Evolutionary conservation across 2,797 vertebrate species (phyloP), one percentile per base, ranked within the genome.

Genomic region (Kryptolebias ocellatus): DNA sequence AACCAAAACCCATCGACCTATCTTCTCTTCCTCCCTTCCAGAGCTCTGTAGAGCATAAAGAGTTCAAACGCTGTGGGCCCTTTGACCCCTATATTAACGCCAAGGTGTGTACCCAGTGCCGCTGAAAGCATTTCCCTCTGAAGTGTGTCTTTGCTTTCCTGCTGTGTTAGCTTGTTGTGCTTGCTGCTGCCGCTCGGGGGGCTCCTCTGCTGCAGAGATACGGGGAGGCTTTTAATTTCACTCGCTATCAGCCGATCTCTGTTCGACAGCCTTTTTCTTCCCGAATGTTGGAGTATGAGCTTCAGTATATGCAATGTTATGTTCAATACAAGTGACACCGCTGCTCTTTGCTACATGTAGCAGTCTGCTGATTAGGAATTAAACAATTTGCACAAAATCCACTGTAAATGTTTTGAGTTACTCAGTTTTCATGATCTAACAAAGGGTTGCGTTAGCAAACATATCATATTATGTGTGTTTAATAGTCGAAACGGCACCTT

Each of bases 61-160:
- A 98, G 95, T 95, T 98, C 95, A 99, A 99, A 97, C 98, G 98
- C 95, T 97, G 97, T 93, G 98, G 98, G 95, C 98, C 98, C 90
- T 99, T 99, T 99, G 97, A 99, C 94, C 97, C 97, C 91, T 98
- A 98, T 99, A 97, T 98, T 96, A 99, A 99, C 95, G 96, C 98
- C 95, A 99, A 99, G 97, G 98, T 99, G 97, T 98, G 98, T 99
- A 99, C 95, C 91, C 89, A 66, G 83, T 70, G 87, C 89, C 90
- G 84, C 80, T 4, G 20, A 79, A 79, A 80, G 62, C 59, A 37
- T 53, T 76, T 86, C 70, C 61, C 79, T 69, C 78, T 75, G 20
- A 78, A 76, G 64, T 60, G 67, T 79, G 67, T 60, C 78, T 81
- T 69, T 84, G 61, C 85, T 87, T 74, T 85, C 34, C 54, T 59